Evolutionary conservation across 2,797 vertebrate species (phyloP).

Genomic region (Melanotaenia parkinsoni): DNA sequence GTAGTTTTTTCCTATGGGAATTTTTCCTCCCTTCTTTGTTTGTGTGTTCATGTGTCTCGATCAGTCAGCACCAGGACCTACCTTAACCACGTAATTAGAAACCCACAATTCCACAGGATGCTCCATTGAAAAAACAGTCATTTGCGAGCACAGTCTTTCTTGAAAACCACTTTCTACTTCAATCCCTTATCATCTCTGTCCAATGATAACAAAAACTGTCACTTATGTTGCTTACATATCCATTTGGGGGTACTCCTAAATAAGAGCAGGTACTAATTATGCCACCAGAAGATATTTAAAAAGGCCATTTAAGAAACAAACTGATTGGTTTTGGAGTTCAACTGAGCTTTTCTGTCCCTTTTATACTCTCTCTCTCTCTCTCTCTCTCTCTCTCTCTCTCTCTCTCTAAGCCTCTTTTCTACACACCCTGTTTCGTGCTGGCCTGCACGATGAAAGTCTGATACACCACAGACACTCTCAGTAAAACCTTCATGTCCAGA

Average conservation of each 20-base stretch:
- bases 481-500: constrained; percentile 34
- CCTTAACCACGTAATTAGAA: constrained; percentile 37
- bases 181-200: constrained; percentile 18
- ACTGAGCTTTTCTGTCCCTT: background rate
- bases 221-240: constrained; percentile 1
- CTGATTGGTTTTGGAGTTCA: background rate
- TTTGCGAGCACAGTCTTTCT: constrained; percentile 20
- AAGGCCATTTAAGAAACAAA: background rate
- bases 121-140: constrained; percentile 28
- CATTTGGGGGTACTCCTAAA: constrained; percentile 11
- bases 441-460: constrained; percentile 9
- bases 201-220: constrained; percentile 21
- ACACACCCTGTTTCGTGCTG: constrained; percentile 14
- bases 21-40: background rate
- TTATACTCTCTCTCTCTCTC: no score
- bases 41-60: constrained; percentile 23
- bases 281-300: constrained; percentile 1
- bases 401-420: background rate
- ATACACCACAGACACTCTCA: constrained; percentile 22
- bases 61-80: constrained; percentile 33
- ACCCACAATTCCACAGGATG: constrained; percentile 32
- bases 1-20: background rate
- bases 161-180: background rate
- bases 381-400: no score
- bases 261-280: background rate